Percentiles rank a stretch among this genome's conserved stretches.
These are phyloP conservation scores for Pithys albifrons DNA, from an alignment of 2,113 vertebrate genomes.

Conservation along the genomic window DNA sequence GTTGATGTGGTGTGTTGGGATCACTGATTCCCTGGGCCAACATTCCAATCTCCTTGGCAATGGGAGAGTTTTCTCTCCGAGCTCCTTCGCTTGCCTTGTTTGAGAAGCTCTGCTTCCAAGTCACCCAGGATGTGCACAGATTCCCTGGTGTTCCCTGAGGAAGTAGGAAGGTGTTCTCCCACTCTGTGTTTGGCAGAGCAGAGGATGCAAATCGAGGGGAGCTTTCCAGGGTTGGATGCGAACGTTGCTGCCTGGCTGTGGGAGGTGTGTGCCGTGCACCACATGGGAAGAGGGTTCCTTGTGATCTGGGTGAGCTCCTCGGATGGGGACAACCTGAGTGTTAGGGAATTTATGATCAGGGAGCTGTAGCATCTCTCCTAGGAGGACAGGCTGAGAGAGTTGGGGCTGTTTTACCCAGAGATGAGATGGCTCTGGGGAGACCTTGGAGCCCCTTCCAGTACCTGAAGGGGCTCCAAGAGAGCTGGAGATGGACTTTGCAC, in stretches of 20 bases:
- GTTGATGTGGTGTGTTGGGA: background rate
- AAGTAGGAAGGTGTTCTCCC: background rate
- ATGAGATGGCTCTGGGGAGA: background rate
- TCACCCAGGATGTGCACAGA: background rate
- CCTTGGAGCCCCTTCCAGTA: background rate
- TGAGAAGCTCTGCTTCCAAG: background rate
- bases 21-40: background rate
- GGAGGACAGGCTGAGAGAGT: background rate
- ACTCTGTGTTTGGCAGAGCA: background rate
- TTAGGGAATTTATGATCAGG: background rate
- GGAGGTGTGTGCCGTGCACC: background rate
- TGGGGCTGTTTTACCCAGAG: background rate
- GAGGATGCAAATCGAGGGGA: background rate
- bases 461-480: background rate
- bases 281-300: background rate
- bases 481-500: background rate
- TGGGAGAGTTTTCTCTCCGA: background rate
- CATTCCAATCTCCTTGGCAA: background rate
- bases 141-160: background rate
- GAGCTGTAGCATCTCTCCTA: background rate
- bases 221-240: background rate
- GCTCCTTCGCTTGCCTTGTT: background rate
- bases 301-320: background rate
- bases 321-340: background rate
- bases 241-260: background rate